Evolutionary conservation across 2,888 invertebrate species (phyloP), one percentile per base, ranked within the genome.

Genomic region (Tinea trinotella): DNA sequence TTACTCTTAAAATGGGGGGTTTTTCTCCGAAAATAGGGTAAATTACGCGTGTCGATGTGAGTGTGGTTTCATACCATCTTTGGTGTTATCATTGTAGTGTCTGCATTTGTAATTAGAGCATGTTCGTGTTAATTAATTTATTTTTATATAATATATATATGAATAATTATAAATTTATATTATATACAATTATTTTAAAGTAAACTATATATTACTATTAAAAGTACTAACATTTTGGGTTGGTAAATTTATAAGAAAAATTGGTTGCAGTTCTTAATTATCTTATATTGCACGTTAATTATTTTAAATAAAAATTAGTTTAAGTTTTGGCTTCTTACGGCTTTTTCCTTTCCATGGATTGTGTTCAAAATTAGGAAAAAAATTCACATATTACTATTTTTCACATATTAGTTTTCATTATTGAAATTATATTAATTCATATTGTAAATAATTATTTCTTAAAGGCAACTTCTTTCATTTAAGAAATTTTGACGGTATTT

Each of bases 301-400:
- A 2, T 48, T 3, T 13, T 19, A 48, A 10, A 50, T 13, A 3
- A 4, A 18, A 50, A 12, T 46, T 46, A n/a, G 50, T 50, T 50
- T 22, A 12, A 17, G 18, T 44, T 56, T 56, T 46, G 3, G 19
- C 46, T 40, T 40, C 15, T 46, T 6, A 40, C 40, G 46, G 46
- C n/a, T 46, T 64, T 64, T 76, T 80, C 79, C 75, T 82, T 68
- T 83, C 84, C 84, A 84, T 83, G 83, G 79, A 80, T 67, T 72
- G 79, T 82, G 81, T 80, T 79, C 40, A 40, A 40, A 40, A 40
- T 68, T 68, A 22, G 5, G 24, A 10, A 2, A 13, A 15, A 40
- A 12, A n/a, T n/a, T 40, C 13, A 13, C 10, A 35, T 12, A 7
- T 3, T 35, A 10, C n/a, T 22, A 22, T 22, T 5, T 22, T 22